Percentiles rank a stretch among this genome's conserved stretches.
These are phyloP conservation scores for Matsumyia berberina DNA, from an alignment of 2,888 invertebrate species.

Conservation along the genomic window DNA sequence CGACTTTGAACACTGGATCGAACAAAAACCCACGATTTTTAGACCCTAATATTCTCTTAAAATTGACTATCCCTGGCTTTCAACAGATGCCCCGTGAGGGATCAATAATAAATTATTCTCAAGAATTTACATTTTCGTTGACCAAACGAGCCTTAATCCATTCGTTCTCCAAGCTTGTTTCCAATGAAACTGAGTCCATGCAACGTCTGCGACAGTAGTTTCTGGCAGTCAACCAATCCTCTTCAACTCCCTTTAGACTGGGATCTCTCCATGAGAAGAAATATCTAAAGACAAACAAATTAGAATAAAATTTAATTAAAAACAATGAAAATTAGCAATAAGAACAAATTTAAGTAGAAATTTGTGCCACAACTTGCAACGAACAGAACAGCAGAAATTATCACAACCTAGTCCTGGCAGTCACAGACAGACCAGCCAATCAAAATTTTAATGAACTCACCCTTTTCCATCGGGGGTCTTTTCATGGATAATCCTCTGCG, in stretches of 20 bases:
- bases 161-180: slow-evolving; percentile 94
- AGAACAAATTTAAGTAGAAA: too few relatives aligned
- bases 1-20: too few relatives aligned
- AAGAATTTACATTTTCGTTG: slow-evolving; percentile 88
- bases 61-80: too few relatives aligned
- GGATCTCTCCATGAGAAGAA: slow-evolving; percentile 95
- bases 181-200: slow-evolving; percentile 94
- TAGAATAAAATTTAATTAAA: background rate
- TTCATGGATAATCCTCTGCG: slow-evolving; percentile 90
- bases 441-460: slow-evolving; percentile 78
- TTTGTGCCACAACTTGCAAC: background rate
- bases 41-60: too few relatives aligned
- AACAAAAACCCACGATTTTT: too few relatives aligned
- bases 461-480: slow-evolving; percentile 90
- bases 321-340: background rate
- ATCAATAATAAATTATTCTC: background rate
- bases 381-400: too few relatives aligned
- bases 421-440: background rate
- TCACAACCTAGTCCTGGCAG: too few relatives aligned
- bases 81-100: too few relatives aligned
- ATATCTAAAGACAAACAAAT: slow-evolving; percentile 88
- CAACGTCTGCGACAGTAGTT: slow-evolving; percentile 95
- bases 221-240: slow-evolving; percentile 93
- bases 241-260: slow-evolving; percentile 89
- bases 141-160: slow-evolving; percentile 93